Percentiles rank a stretch among this genome's conserved stretches.
These are phyloP conservation scores for Cantharis rustica DNA, from an alignment of 2,888 invertebrate species.

Conservation along the genomic window DNA sequence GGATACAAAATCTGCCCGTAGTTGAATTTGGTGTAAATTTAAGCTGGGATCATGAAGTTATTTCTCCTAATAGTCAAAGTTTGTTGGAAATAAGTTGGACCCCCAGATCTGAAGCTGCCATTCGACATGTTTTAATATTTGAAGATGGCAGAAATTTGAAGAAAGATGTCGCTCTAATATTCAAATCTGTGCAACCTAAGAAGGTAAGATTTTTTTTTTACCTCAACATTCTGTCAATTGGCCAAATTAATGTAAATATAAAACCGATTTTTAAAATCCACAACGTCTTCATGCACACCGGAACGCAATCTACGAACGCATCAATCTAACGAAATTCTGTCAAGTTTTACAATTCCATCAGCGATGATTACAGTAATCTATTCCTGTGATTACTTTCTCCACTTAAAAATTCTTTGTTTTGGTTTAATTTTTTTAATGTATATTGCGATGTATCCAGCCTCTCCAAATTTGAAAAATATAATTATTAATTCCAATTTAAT, in stretches of 20 bases:
- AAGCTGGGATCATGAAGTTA: conserved; percentile 60
- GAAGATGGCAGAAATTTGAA: conserved; percentile 67
- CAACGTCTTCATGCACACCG: too few relatives aligned
- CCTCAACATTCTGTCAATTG: too few relatives aligned
- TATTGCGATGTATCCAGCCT: too few relatives aligned
- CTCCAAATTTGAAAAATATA: too few relatives aligned
- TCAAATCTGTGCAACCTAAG: conserved; percentile 59
- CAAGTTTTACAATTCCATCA: too few relatives aligned
- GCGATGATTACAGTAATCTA: too few relatives aligned
- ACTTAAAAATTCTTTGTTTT: not conserved
- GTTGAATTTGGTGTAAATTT: conserved; percentile 63
- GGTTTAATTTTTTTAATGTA: too few relatives aligned
- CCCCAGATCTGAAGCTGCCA: conserved; percentile 63
- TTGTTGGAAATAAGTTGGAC: conserved; percentile 67
- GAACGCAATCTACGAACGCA: too few relatives aligned
- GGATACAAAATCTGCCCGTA: conserved; percentile 59
- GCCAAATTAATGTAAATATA: too few relatives aligned
- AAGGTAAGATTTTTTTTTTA: conserved; percentile 39
- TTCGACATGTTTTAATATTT: conserved; percentile 66
- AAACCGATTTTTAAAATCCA: too few relatives aligned
- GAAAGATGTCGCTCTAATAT: conserved; percentile 68
- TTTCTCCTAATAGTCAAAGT: conserved; percentile 62
- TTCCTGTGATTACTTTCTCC: not conserved
- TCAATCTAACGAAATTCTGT: too few relatives aligned
- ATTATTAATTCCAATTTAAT: too few relatives aligned